These are phyloP conservation scores for Dicrostonyx torquatus DNA, from an alignment of 2,797 vertebrate species.

Conservation along the genomic window DNA sequence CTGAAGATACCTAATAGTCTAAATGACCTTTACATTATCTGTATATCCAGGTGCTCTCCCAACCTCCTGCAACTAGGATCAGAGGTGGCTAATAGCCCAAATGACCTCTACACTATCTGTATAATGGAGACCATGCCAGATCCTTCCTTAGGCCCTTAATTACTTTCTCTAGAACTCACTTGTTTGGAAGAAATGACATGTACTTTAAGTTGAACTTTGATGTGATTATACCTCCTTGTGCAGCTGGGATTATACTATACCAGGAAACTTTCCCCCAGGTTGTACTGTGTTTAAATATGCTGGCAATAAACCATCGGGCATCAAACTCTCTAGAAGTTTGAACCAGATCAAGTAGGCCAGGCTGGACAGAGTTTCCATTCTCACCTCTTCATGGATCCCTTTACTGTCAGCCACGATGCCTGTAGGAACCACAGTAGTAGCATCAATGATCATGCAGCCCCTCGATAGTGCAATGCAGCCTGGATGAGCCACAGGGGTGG, in stretches of 20 bases:
- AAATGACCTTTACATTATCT: not conserved
- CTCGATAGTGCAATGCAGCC: rapidly evolving
- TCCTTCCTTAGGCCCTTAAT: not conserved
- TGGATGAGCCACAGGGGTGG: rapidly evolving
- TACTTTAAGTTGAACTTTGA: not conserved
- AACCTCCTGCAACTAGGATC: not conserved
- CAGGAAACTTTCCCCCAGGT: not conserved
- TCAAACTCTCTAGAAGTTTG: not conserved
- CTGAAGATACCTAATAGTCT: not conserved
- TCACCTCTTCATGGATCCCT: not conserved
- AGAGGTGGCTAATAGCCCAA: not conserved
- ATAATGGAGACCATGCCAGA: not conserved
- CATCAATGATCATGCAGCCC: not conserved
- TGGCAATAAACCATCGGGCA: not conserved
- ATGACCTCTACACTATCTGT: not conserved
- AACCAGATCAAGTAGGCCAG: not conserved
- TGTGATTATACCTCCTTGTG: not conserved
- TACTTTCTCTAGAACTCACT: not conserved
- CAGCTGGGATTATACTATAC: no score
- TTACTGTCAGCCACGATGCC: not conserved
- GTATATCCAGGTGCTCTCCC: not conserved
- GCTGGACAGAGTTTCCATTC: not conserved
- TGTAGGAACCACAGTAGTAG: not conserved
- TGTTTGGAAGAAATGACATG: not conserved
- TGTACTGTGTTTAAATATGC: not conserved